Base-by-base conservation (phyloP, 2,113 vertebrate genomes). In the Diglossa brunneiventris region DNA sequence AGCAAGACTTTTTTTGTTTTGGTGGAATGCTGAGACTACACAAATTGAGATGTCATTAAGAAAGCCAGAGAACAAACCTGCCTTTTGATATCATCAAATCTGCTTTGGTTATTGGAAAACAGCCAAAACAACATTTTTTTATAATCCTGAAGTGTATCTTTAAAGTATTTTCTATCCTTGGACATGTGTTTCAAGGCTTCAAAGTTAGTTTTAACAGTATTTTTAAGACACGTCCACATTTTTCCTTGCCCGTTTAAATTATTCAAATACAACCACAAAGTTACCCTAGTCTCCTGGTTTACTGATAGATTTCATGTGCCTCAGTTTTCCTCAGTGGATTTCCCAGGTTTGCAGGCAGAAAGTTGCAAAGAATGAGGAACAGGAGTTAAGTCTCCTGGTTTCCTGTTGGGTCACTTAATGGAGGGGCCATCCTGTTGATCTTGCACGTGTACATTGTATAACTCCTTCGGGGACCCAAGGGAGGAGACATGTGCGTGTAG, bases 301-400 rank as follows among this genome's bases (percentile, higher is more conserved):
- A 82, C 59, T 15, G 46, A 63, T 11, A 83, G 20, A 73, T 75
- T 85, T 80, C 49, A 56, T 0, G 3, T 44, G 55, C 42, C 77
- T 62, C 42, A 33, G 28, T 81, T 67, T 81, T 89, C 56, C 5
- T 62, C 42, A 79, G 50, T 73, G 31, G 11, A 53, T 92, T 84
- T 89, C 70, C 46, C 67, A 95, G 59, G 69, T 42, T 42, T 56
- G 10, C 39, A 90, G 37, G 39, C 68, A 95, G 70, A 87, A 90
- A 26, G 30, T 55, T 82, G 80, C 64, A 90, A 26, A 59, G 33
- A 76, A 33, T 58, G 67, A 85, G 84, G 59, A 95, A 83, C 42
- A 95, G 78, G 82, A 96, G 63, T 70, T 63, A 92, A 73, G 30
- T 92, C 67, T 77, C 66, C 77, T 83, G 67, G 39, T 90, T 96